Evolutionary conservation across 2,797 vertebrate genomes (phyloP).

Genomic region (Meriones psammophilus): DNA sequence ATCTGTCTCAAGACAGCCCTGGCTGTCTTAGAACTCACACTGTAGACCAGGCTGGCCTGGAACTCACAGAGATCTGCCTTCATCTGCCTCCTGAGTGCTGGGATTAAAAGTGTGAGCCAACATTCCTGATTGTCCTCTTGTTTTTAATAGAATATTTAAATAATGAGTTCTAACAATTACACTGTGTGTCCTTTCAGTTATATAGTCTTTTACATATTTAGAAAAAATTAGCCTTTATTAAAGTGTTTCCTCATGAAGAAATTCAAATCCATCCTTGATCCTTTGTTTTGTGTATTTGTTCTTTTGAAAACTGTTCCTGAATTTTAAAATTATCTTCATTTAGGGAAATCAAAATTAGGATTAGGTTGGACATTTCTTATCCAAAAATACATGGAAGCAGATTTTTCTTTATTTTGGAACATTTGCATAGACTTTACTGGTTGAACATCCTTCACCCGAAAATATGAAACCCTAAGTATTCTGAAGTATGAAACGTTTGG

Average conservation of each 20-base stretch:
- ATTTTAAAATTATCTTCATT: too few relatives aligned
- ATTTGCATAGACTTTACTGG: background rate
- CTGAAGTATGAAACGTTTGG: background rate
- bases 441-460: background rate
- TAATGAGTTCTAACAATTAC: slow-evolving; percentile 43
- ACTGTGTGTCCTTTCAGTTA: background rate
- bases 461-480: background rate
- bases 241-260: slow-evolving; percentile 42
- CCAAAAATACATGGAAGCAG: background rate
- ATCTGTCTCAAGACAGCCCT: too few relatives aligned
- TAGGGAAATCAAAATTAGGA: slow-evolving; percentile 56
- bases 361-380: background rate
- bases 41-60: too few relatives aligned
- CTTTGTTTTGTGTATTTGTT: background rate
- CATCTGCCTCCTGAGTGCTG: background rate
- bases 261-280: background rate
- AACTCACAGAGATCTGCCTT: too few relatives aligned
- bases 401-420: background rate
- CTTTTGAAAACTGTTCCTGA: background rate
- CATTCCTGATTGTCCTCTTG: background rate
- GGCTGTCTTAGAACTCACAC: background rate
- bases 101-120: background rate
- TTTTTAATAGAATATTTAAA: background rate
- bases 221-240: slow-evolving; percentile 48
- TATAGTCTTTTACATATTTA: slow-evolving; percentile 38